Evolutionary conservation across 1,140 invertebrate genomes (phyloP), one percentile per base, ranked within the genome.

Genomic region (Daktulosphaira vitifoliae): DNA sequence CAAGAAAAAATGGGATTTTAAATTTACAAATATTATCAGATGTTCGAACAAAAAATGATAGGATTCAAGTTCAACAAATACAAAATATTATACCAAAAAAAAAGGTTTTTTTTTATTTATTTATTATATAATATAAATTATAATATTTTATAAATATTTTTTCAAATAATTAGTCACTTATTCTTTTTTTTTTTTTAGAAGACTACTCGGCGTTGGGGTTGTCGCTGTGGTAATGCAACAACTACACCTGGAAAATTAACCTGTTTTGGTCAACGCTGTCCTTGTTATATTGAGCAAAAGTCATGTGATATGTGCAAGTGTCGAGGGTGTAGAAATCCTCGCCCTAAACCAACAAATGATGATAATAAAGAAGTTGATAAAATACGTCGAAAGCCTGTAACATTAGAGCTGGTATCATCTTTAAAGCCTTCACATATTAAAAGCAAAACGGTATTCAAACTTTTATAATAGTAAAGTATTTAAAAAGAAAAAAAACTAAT

Each of bases 251-350:
- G 89, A 11, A 93, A 92, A 75, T 75, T 93, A 51, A 93, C 90
- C 0, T 96, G 92, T 76, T 92, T 90, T 74, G 90, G 91, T 3
- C 91, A 94, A 74, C 79, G 91, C 67, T 96, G 92, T 79, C 89
- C 91, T 0, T 96, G 92, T 77, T 96, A 94, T 76, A 88, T 89
- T 59, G 88, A 86, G 70, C 86, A 82, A 71, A 90, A 87, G 76
- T 84, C 89, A 11, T 94, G 91, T 73, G 79, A 86, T 29, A 87
- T 88, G 68, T 96, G 92, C 76, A 85, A 86, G 73, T 96, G 92
- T 77, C 82, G 87, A 75, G 92, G 91, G 7, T 96, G 92, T 75
- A 76, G 89, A 73, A 96, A 96, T 80, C 90, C 91, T 46, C 42
- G 23, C 20, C 15, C 66, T 2, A 44, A 59, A 7, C 9, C 8